Evolutionary conservation across 2,113 vertebrate genomes (phyloP), one percentile per base, ranked within the genome.

Genomic region (Heterotis niloticus): DNA sequence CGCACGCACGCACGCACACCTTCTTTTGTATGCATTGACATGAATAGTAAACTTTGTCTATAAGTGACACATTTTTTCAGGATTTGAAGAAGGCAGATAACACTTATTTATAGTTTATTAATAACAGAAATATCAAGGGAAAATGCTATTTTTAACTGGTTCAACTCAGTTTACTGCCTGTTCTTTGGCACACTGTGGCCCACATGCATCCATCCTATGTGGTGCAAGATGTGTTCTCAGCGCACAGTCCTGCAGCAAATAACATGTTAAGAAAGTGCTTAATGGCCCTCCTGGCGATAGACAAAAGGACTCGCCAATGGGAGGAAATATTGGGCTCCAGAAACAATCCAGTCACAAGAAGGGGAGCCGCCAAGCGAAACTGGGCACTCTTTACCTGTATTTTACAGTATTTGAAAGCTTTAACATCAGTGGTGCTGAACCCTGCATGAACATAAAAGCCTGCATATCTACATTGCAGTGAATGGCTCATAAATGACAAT

Each of bases 401-500:
- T n/a, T n/a, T n/a, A 44, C 2, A 44, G 7, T 44, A 44, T 44
- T 44, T 44, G 34, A 44, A 44, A 44, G 34, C 3, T 7, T 44
- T 44, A 7, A 44, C 34, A 44, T 44, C 34, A 44, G 7, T 44
- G 34, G 34, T 7, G n/a, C n/a, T n/a, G n/a, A n/a, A 44, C 34
- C 34, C 34, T 7, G 34, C n/a, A n/a, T n/a, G n/a, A n/a, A 44
- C 3, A 44, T 44, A 44, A 44, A 44, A 44, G 3, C 2, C 34
- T 7, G 7, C 34, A 44, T 7, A 44, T 44, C 34, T 7, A 44
- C 34, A 44, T 44, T 44, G 34, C 34, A 7, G 34, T 44, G 1
- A 14, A 52, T 56, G 23, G n/a, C 54, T 74, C 71, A 54, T 74
- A 74, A 74, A 74, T 74, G 57, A 74, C 24, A 5, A 12, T 14